Percentiles rank a stretch among this genome's conserved stretches.
Conservation (phyloP, 2,113 vertebrate species). For the Cyrtonyx montezumae region DNA sequence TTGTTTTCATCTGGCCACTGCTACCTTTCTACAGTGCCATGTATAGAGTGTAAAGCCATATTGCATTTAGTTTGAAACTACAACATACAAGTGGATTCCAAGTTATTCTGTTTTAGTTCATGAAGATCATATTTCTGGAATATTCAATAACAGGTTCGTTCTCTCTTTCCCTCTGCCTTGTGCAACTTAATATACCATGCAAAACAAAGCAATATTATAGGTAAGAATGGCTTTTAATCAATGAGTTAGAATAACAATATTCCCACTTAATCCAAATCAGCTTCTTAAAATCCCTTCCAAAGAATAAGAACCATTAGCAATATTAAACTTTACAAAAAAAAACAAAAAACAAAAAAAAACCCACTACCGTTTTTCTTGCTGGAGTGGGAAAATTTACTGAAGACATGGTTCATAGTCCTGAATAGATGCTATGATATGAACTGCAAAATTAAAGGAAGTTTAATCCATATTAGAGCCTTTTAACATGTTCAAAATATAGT, state of each 20-base stretch:
- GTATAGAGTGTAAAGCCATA: not conserved
- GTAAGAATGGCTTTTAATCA: conserved; percentile 31
- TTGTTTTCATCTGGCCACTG: not conserved
- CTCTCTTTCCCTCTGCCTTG: not conserved
- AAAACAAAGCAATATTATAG: not conserved
- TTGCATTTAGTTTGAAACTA: not conserved
- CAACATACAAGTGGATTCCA: not conserved
- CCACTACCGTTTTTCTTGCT: conserved; percentile 14
- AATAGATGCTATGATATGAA: conserved; percentile 48
- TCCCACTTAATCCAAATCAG: conserved; percentile 45
- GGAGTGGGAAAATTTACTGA: conserved; percentile 34
- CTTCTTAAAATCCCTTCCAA: conserved; percentile 43
- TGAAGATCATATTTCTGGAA: not conserved
- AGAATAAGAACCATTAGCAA: conserved; percentile 55
- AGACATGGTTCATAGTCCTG: conserved; percentile 41
- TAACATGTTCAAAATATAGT: conserved; percentile 69
- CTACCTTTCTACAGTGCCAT: not conserved
- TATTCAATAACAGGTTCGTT: not conserved
- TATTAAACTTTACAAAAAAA: conserved; percentile 53
- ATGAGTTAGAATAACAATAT: conserved; percentile 41
- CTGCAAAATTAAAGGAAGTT: conserved; percentile 73
- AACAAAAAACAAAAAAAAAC: too few relatives aligned
- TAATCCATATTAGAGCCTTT: conserved; percentile 69
- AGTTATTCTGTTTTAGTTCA: not conserved
- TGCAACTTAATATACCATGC: not conserved